phyloP scores from a whole-genome alignment of 1,140 invertebrate genomes.

The Euwallacea fornicatus region DNA sequence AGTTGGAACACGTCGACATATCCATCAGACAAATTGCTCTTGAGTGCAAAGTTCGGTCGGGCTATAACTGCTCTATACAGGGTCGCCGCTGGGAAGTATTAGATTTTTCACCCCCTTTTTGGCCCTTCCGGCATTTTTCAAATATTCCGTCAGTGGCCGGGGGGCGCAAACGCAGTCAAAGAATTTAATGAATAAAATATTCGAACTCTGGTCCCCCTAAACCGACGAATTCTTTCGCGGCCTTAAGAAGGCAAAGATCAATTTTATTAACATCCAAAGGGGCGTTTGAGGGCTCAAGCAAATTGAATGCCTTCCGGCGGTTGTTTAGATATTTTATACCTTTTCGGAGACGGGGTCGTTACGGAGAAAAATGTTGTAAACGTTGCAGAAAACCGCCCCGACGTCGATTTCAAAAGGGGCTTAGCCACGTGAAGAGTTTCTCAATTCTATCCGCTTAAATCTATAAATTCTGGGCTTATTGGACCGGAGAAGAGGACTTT shows the following conservation, averaged over 20 bases:
- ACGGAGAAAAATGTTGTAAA: conserved; percentile 19
- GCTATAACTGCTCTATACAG: neutral
- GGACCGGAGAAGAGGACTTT: neutral
- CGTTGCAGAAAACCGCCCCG: conserved; percentile 26
- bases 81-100: too few species aligned
- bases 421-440: conserved; percentile 12
- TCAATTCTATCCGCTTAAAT: conserved; percentile 17
- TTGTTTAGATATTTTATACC: conserved; percentile 34
- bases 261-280: conserved; percentile 30
- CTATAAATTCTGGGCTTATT: conserved; percentile 13
- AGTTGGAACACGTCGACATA: conserved; percentile 19
- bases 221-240: conserved; percentile 24
- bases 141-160: conserved; percentile 12
- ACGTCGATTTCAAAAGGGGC: conserved; percentile 23
- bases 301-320: conserved; percentile 28
- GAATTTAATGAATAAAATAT: conserved; percentile 35
- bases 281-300: conserved; percentile 15
- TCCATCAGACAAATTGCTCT: conserved; percentile 21
- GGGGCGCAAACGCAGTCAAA: conserved; percentile 15
- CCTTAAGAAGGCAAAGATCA: conserved; percentile 22
- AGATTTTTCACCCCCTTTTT: too few species aligned
- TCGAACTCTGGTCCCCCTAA: conserved; percentile 3
- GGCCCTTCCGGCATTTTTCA: conserved; percentile 8
- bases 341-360: conserved; percentile 12
- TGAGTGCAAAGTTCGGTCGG: neutral